These are phyloP conservation scores for Pseudorasbora parva DNA, from an alignment of 2,113 vertebrate species.

Conservation along the genomic window DNA sequence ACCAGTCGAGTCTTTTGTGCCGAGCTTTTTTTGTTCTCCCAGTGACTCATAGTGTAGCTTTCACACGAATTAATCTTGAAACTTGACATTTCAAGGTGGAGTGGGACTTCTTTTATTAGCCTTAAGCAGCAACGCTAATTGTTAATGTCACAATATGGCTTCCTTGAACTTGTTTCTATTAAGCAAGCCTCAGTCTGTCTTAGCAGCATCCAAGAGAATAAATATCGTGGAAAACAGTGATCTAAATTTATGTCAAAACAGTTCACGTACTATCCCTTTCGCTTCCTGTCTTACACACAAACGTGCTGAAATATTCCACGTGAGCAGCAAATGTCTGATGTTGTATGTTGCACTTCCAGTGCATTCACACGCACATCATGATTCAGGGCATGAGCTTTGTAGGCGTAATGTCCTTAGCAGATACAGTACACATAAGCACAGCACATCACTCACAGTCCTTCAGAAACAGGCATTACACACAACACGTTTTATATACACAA, in stretches of 20 bases:
- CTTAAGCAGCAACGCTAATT: conserved; percentile 24
- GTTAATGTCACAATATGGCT: conserved; percentile 32
- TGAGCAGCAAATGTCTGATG: conserved; percentile 73
- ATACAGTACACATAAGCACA: conserved; percentile 3
- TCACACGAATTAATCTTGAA: conserved; percentile 26
- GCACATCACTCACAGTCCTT: conserved; percentile 3
- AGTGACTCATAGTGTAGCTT: conserved; percentile 2
- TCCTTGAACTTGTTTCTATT: background rate
- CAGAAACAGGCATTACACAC: conserved; percentile 13
- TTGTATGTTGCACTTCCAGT: too few species aligned
- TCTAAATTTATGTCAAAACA: conserved; percentile 33
- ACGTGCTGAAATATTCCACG: conserved; percentile 73
- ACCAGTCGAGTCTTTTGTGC: background rate
- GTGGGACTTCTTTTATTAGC: conserved; percentile 29
- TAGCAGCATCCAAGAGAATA: background rate
- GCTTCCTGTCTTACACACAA: conserved; percentile 65
- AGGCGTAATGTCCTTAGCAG: conserved; percentile 21
- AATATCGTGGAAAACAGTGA: background rate
- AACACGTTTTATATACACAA: conserved; percentile 27
- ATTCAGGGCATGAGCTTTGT: conserved; percentile 17
- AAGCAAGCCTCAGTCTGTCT: background rate
- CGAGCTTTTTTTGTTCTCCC: conserved; percentile 4
- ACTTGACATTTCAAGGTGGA: conserved; percentile 41
- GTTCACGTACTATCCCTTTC: conserved; percentile 58
- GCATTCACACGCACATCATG: conserved; percentile 30